These are phyloP conservation scores for Enteromius paludinosus DNA, from an alignment of 2,797 vertebrate genomes.

Conservation along the genomic window DNA sequence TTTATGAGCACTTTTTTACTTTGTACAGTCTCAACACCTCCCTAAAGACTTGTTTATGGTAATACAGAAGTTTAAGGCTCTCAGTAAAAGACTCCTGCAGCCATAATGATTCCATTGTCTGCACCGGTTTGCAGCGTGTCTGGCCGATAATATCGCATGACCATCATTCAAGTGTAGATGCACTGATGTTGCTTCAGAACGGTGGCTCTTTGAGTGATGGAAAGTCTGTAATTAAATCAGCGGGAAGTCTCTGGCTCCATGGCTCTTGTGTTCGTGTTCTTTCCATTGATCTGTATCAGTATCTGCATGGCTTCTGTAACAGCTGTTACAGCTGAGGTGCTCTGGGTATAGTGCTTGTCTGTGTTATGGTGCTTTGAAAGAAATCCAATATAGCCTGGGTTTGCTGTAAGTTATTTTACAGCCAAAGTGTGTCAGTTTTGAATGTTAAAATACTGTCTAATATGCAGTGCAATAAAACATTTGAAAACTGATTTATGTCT, in stretches of 20 bases:
- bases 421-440: neutral
- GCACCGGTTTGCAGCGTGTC: conserved; percentile 28
- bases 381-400: conserved; percentile 3
- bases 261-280: conserved; percentile 64
- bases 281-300: conserved; percentile 75
- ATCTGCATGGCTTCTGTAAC: conserved; percentile 47
- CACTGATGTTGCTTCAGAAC: conserved; percentile 48
- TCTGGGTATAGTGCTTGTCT: conserved; percentile 15
- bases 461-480: neutral
- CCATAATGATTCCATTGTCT: conserved; percentile 27
- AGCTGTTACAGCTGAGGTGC: conserved; percentile 36
- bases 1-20: conserved; percentile 57
- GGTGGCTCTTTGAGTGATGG: conserved; percentile 67
- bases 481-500: neutral
- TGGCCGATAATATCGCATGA: conserved; percentile 37
- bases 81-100: conserved; percentile 26
- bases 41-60: conserved; percentile 51
- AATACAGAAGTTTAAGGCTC: conserved; percentile 46
- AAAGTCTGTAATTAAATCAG: conserved; percentile 75
- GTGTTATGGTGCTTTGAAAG: neutral
- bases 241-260: conserved; percentile 73
- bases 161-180: conserved; percentile 46
- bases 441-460: neutral
- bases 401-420: conserved; percentile 10
- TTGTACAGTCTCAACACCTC: conserved; percentile 50